Conservation (phyloP, 2,888 invertebrate species). For the Herminia tarsipennalis region DNA sequence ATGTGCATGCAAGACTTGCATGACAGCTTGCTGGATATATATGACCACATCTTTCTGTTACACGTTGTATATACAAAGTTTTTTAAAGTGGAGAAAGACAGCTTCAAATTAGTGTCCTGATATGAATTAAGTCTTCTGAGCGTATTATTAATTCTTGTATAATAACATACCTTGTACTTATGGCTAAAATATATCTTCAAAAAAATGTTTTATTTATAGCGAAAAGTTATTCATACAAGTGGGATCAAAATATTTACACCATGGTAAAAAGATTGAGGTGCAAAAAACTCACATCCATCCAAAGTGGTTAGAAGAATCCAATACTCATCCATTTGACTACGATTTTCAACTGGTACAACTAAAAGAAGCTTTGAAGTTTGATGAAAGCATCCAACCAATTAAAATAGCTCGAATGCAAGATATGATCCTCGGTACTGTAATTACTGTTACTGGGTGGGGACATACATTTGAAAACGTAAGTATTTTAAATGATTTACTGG, state of each 20-base stretch:
- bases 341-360: conserved; percentile 75
- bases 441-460: conserved; percentile 80
- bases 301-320: conserved; percentile 58
- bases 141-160: too few relatives aligned
- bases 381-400: conserved; percentile 66
- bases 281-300: conserved; percentile 62
- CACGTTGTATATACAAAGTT: too few relatives aligned
- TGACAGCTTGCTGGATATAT: too few relatives aligned
- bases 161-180: too few relatives aligned
- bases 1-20: too few relatives aligned
- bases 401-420: conserved; percentile 74
- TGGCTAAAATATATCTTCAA: neutral
- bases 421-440: conserved; percentile 71
- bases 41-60: too few relatives aligned
- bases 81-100: too few relatives aligned
- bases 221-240: conserved; percentile 68
- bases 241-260: conserved; percentile 70
- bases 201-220: conserved; percentile 46
- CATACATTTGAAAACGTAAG: conserved; percentile 77
- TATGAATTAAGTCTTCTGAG: too few relatives aligned
- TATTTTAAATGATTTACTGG: too few relatives aligned
- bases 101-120: too few relatives aligned
- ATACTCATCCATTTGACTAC: conserved; percentile 75
- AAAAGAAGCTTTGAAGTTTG: conserved; percentile 56
- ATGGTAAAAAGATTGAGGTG: conserved; percentile 58